Conservation (phyloP, 92 coral and sea anemone species). For the Parazoanthus swiftii region DNA sequence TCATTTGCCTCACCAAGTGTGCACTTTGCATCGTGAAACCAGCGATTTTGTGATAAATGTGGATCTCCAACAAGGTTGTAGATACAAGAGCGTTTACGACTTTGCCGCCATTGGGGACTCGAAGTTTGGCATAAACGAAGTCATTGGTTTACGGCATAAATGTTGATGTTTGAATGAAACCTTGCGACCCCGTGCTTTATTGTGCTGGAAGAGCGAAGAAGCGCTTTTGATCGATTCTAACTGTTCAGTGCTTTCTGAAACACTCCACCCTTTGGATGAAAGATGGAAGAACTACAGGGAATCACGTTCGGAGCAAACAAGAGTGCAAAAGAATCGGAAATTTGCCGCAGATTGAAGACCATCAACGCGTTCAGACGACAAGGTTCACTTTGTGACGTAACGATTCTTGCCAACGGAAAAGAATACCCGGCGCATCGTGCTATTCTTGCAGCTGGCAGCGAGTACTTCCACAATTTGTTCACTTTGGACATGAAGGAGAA, state of each 20-base stretch:
- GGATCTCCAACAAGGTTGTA: neutral
- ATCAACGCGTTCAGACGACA: conserved; percentile 36
- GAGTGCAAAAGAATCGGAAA: conserved; percentile 43
- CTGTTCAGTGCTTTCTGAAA: neutral
- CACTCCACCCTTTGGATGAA: neutral
- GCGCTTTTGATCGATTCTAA: neutral
- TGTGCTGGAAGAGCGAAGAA: neutral
- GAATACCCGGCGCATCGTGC: conserved; percentile 36
- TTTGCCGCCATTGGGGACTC: neutral
- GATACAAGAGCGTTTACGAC: neutral
- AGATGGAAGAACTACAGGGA: conserved; percentile 40
- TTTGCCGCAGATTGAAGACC: conserved; percentile 29
- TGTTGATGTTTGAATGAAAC: conserved; percentile 21
- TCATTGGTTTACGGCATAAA: neutral
- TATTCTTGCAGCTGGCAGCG: conserved; percentile 42
- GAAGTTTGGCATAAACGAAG: conserved; percentile 20
- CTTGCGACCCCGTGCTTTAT: neutral
- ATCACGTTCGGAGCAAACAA: conserved; percentile 37
- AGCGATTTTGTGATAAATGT: neutral
- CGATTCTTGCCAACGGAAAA: conserved; percentile 36
- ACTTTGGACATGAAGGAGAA: conserved; percentile 52
- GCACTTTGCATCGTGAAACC: neutral
- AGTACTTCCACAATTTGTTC: conserved; percentile 38
- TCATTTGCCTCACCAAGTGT: neutral
- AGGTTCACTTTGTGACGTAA: conserved; percentile 32